These are phyloP conservation scores for Dynastes grantii DNA, from an alignment of 2,888 invertebrate genomes.

Conservation along the genomic window DNA sequence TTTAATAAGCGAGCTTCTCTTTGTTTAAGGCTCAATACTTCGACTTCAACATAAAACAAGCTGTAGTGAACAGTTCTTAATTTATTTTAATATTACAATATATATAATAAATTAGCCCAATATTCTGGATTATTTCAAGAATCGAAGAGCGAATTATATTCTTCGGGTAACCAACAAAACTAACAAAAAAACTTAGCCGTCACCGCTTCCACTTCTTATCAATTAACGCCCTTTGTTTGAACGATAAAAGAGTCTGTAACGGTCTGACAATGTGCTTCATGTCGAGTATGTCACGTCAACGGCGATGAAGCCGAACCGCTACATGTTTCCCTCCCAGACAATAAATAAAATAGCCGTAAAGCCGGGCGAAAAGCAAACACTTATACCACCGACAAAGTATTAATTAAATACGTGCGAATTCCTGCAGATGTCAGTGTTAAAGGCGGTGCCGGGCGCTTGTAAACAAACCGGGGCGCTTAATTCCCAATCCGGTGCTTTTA, in stretches of 20 bases:
- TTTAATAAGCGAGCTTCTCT: too few species aligned
- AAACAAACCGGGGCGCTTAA: background rate
- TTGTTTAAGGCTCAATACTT: too few species aligned
- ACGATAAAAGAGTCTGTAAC: constrained; percentile 24
- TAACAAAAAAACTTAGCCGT: background rate
- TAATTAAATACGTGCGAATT: constrained; percentile 43
- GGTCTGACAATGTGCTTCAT: constrained; percentile 8
- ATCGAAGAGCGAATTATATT: too few species aligned
- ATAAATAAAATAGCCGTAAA: constrained; percentile 32
- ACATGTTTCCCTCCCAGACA: background rate
- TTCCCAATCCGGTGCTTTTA: constrained; percentile 7
- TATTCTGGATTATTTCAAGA: too few species aligned
- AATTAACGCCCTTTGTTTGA: constrained; percentile 21
- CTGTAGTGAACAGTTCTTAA: too few species aligned
- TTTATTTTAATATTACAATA: too few species aligned
- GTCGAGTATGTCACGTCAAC: constrained; percentile 17
- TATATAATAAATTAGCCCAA: too few species aligned
- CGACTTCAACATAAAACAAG: too few species aligned
- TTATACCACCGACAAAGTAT: constrained; percentile 32
- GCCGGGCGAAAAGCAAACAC: constrained; percentile 38
- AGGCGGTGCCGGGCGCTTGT: background rate
- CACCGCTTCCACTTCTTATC: constrained; percentile 9
- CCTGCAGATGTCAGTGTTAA: constrained; percentile 29
- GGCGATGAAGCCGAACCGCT: background rate
- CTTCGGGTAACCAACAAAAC: background rate